Percentiles rank a stretch among this genome's conserved stretches.
Evolutionary conservation across 2,113 vertebrate species (phyloP).

Genomic region (Xenopus laevis): DNA sequence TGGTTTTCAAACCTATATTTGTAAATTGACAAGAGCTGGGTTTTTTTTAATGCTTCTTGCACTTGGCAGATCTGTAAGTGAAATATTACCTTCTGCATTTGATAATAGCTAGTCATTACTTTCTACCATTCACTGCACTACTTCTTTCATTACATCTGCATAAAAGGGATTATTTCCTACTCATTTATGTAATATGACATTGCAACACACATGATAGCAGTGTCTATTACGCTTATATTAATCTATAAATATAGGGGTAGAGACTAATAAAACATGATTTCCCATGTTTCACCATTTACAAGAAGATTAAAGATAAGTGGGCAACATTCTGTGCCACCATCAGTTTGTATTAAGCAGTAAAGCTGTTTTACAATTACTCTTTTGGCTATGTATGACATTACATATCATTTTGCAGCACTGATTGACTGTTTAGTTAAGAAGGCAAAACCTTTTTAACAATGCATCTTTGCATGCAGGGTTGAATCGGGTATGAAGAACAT

Average conservation of each 20-base stretch:
- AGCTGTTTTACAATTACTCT: neutral
- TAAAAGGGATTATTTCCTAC: slow-evolving; percentile 62
- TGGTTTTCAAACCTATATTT: neutral
- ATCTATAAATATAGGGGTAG: slow-evolving; percentile 48
- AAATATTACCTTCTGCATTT: slow-evolving; percentile 60
- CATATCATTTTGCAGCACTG: too few species aligned
- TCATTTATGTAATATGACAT: slow-evolving; percentile 58
- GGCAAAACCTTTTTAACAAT: too few species aligned
- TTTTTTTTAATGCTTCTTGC: slow-evolving; percentile 12
- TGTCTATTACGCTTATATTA: slow-evolving; percentile 51
- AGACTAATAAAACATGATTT: slow-evolving; percentile 29
- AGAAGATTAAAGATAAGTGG: slow-evolving; percentile 18
- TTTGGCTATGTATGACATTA: slow-evolving; percentile 2
- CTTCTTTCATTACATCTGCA: slow-evolving; percentile 60
- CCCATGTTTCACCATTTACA: slow-evolving; percentile 16
- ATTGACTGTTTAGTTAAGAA: too few species aligned
- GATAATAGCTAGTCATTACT: slow-evolving; percentile 65
- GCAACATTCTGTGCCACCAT: neutral
- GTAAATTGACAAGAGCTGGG: neutral
- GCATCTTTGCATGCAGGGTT: too few species aligned
- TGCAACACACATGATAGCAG: slow-evolving; percentile 53
- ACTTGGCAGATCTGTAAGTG: slow-evolving; percentile 24
- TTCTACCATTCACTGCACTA: slow-evolving; percentile 56
- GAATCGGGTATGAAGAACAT: too few species aligned
- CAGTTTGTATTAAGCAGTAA: slow-evolving; percentile 1